phyloP scores from a whole-genome alignment of 2,113 vertebrate genomes.

The Brienomyrus brachyistius region DNA sequence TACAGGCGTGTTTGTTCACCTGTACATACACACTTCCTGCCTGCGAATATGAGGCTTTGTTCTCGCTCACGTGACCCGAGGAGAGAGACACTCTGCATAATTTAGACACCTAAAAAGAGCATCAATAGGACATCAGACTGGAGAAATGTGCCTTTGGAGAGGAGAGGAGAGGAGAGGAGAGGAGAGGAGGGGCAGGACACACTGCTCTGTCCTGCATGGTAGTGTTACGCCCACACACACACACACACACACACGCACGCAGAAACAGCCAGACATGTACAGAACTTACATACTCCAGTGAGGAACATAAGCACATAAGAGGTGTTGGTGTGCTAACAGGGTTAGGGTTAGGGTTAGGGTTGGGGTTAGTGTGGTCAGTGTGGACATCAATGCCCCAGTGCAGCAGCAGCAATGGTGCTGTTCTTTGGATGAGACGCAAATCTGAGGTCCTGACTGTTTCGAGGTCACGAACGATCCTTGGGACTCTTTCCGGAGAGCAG shows the following conservation, averaged over 20 bases:
- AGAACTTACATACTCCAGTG: neutral
- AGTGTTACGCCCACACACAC: neutral
- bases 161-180: too few species aligned
- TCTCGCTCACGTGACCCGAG: slow-evolving; percentile 25
- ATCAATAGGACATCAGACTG: slow-evolving; percentile 58
- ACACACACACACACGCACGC: neutral
- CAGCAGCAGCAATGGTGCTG: too few species aligned
- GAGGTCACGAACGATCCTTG: too few species aligned
- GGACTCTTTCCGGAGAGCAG: too few species aligned
- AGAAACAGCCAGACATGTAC: neutral
- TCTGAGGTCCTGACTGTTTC: too few species aligned
- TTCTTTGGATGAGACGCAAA: too few species aligned
- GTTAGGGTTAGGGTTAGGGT: too few species aligned
- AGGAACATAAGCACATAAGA: neutral
- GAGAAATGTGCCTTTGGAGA: neutral
- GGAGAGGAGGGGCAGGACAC: neutral
- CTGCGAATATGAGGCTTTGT: slow-evolving; percentile 34
- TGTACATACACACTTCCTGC: neutral
- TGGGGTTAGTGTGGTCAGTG: too few species aligned
- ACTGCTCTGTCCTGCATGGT: neutral
- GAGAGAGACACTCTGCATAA: slow-evolving; percentile 48
- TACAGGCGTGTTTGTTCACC: neutral
- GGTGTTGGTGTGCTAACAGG: too few species aligned
- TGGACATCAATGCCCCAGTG: too few species aligned
- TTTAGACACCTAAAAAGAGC: slow-evolving; percentile 53